Base-by-base conservation (phyloP, 2,797 vertebrate genomes). In the Rhinogobio ventralis region DNA sequence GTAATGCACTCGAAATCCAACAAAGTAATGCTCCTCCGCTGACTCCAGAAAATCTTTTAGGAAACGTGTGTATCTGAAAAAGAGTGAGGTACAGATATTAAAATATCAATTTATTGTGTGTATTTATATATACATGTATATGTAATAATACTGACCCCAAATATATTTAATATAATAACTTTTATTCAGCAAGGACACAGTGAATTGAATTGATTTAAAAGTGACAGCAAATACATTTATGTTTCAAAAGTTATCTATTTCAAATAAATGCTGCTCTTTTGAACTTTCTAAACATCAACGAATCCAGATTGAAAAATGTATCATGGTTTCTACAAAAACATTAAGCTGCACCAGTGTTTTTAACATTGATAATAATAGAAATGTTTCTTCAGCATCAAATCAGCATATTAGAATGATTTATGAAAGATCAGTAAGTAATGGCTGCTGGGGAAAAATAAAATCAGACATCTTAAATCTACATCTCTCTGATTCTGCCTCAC, bases 21-120 rank as follows among this genome's bases (percentile, higher is more conserved):
- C 60, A 0, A 94, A 91, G 90, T 92, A 94, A 87, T 92, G 75
- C 79, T 90, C 8, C 75, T 94, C 92, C 0, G 91, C 89, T 0
- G 93, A 93, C 71, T 91, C 74, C 82, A 94, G 89, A 81, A 92
- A 92, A 17, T 90, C 30, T 28, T 88, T 87, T 25, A 93, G 85
- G 82, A 94, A 94, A 62, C 5, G 80, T 36, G 86, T 85, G 68
- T 94, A 94, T 83, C 93, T 94, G 86, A 15, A 83, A 60, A 42
- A 62, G 15, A 42, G 4, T 49, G 36, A 77, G 3, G 9, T 7
- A 74, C 19, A 55, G 9, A 36, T 75, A 25, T 17, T 46, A 71
- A 14, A 46, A 25, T 23, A 13, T 20, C 1, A 0, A 2, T 39
- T 39, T 68, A 6, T 23, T n/a, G 7, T 15, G 2, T 71, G 2